Percentiles rank a stretch among this genome's conserved stretches.
phyloP scores from a whole-genome alignment of 2,113 vertebrate genomes.

The Tetraodon nigroviridis region DNA sequence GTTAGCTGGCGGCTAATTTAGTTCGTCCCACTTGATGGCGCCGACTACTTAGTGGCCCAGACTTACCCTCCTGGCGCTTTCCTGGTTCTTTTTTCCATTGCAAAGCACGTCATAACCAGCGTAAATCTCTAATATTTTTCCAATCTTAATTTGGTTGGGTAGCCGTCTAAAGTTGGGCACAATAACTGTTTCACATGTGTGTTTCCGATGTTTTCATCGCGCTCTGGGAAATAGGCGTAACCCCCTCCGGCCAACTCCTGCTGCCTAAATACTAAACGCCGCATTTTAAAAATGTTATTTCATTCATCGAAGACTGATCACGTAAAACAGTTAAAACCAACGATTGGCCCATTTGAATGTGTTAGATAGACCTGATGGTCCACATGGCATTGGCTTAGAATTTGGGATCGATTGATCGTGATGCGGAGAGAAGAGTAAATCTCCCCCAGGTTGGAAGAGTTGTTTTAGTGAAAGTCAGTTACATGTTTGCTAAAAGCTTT shows the following conservation, averaged over 20 bases:
- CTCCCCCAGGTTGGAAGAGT: too few relatives aligned
- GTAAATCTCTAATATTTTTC: not conserved
- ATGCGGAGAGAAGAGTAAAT: too few relatives aligned
- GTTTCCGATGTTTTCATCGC: conserved; percentile 24
- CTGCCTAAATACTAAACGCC: not conserved
- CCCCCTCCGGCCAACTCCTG: conserved; percentile 20
- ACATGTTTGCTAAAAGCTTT: too few relatives aligned
- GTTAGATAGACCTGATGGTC: not conserved
- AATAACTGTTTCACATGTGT: conserved; percentile 18
- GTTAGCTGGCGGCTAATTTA: conserved; percentile 55
- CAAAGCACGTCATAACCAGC: not conserved
- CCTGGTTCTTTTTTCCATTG: not conserved
- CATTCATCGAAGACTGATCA: not conserved
- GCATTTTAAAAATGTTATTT: too few relatives aligned
- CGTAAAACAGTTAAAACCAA: not conserved
- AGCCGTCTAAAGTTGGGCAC: not conserved
- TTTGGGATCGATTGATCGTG: too few relatives aligned
- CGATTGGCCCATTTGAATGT: not conserved
- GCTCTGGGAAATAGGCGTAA: conserved; percentile 42
- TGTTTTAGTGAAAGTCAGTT: too few relatives aligned
- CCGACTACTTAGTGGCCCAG: conserved; percentile 57
- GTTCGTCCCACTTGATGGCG: conserved; percentile 57
- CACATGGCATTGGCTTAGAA: too few relatives aligned
- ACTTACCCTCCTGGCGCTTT: conserved; percentile 34
- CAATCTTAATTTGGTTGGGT: not conserved